phyloP scores from a whole-genome alignment of 2,797 vertebrate species.

The Peromyscus nudipes region DNA sequence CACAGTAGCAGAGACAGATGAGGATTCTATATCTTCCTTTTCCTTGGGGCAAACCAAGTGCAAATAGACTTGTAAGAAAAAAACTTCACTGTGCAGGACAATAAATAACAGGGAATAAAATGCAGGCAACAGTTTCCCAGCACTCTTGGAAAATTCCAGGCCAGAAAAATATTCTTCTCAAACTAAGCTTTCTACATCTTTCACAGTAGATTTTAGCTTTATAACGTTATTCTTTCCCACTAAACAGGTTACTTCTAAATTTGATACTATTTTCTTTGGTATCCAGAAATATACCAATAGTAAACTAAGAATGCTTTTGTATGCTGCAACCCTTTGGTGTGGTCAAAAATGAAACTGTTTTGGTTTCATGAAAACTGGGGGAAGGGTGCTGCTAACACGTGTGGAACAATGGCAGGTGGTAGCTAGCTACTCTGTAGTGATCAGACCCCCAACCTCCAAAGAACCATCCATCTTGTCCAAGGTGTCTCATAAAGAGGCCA shows the following conservation, averaged over 20 bases:
- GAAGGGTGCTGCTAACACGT: background rate
- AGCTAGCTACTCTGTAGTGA: background rate
- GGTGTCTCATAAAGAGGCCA: background rate
- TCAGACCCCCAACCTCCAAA: background rate
- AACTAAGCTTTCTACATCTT: background rate
- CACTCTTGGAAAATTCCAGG: conserved; percentile 52
- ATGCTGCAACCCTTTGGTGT: background rate
- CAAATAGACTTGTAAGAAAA: conserved; percentile 64
- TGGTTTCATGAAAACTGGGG: background rate
- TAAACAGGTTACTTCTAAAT: conserved; percentile 34
- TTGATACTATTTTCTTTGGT: background rate
- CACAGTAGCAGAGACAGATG: conserved; percentile 73
- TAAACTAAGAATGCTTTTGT: background rate
- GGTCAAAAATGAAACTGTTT: background rate
- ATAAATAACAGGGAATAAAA: conserved; percentile 71
- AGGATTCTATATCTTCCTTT: conserved; percentile 71
- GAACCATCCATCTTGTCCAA: background rate
- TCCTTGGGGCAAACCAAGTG: conserved; percentile 56
- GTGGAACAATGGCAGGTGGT: background rate
- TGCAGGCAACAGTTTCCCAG: conserved; percentile 17
- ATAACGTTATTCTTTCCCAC: background rate
- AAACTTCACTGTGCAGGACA: background rate
- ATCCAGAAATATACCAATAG: conserved; percentile 10
- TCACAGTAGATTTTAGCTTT: conserved; percentile 25
- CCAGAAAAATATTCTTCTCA: conserved; percentile 21